Percentiles rank a stretch among this genome's conserved stretches.
Evolutionary conservation across 2,797 vertebrate species (phyloP).

Genomic region (Vultur gryphus): DNA sequence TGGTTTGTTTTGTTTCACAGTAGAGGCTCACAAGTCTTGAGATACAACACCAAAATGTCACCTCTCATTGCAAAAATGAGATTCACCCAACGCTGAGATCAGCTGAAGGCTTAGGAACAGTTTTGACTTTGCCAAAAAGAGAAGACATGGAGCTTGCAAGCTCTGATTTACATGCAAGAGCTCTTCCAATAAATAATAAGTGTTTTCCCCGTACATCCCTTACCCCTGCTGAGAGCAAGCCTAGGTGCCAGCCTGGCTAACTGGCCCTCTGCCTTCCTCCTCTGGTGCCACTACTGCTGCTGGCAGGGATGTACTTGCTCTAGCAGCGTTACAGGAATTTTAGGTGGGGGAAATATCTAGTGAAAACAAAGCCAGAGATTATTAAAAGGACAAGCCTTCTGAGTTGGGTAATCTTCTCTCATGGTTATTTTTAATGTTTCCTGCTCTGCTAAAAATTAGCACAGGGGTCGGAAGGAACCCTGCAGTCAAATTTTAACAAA

Average conservation of each 20-base stretch:
- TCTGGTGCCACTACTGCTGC: neutral
- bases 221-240: neutral
- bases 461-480: constrained; percentile 35
- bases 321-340: neutral
- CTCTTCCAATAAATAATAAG: neutral
- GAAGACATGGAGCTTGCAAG: neutral
- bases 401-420: constrained; percentile 33
- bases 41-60: neutral
- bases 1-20: neutral
- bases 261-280: neutral
- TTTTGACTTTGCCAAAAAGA: neutral
- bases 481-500: constrained; percentile 6
- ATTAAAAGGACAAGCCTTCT: constrained; percentile 18
- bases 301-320: neutral
- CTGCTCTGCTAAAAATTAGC: constrained; percentile 59
- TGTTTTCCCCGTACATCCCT: neutral
- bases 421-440: constrained; percentile 61
- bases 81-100: neutral
- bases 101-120: neutral
- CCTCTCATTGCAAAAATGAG: neutral
- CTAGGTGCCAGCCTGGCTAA: neutral
- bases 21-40: neutral
- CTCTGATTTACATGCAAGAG: neutral
- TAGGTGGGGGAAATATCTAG: neutral
- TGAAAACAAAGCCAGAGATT: constrained; percentile 11